Evolutionary conservation across 2,113 vertebrate species (phyloP).

Genomic region (Alouatta palliata): DNA sequence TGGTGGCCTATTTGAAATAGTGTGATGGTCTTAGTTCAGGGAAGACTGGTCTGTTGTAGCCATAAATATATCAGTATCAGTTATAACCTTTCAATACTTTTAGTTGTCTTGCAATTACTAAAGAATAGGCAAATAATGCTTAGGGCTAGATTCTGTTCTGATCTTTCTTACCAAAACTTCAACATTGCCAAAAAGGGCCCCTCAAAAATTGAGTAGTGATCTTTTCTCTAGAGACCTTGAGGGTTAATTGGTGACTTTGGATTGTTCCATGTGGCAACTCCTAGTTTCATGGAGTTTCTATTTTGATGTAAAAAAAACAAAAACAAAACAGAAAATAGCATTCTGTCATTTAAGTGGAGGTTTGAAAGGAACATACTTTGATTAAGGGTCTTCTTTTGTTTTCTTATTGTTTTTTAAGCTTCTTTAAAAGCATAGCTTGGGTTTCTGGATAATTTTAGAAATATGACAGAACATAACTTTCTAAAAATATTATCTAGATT

Average conservation of each 20-base stretch:
- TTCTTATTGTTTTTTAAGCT: background rate
- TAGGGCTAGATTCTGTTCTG: background rate
- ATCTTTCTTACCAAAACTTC: background rate
- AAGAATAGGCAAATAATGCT: background rate
- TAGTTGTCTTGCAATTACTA: background rate
- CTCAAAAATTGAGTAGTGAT: background rate
- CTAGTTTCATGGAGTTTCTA: background rate
- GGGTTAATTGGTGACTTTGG: background rate
- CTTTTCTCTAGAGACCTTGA: background rate
- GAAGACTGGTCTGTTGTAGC: background rate
- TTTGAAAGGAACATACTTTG: background rate
- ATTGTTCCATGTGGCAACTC: background rate
- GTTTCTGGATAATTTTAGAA: conserved; percentile 40
- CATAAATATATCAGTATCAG: background rate
- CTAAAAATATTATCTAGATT: background rate
- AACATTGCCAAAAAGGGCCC: rapidly evolving
- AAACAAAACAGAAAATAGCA: background rate
- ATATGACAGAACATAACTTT: conserved; percentile 5
- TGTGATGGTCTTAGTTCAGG: background rate
- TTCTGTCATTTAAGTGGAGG: background rate
- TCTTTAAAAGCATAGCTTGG: background rate
- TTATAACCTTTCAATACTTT: background rate
- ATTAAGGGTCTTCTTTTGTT: background rate
- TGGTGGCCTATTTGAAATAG: background rate
- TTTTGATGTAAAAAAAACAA: background rate